phyloP scores from a whole-genome alignment of 2,113 vertebrate genomes.

The Xenopus laevis region DNA sequence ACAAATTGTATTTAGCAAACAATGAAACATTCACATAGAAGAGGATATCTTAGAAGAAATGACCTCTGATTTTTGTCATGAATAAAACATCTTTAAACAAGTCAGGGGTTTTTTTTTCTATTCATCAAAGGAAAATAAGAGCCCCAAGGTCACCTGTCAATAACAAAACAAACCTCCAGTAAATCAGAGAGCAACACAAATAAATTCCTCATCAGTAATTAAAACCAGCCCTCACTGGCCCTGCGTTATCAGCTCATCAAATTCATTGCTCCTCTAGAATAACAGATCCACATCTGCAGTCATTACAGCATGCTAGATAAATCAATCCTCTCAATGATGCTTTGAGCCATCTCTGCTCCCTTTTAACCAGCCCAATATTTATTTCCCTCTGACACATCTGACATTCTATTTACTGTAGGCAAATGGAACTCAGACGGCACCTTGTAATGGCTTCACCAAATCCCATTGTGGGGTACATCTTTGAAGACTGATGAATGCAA shows the following conservation, averaged over 20 bases:
- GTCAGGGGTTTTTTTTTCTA: constrained; percentile 44
- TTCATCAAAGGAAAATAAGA: constrained; percentile 68
- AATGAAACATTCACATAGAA: constrained; percentile 3
- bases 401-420: constrained; percentile 88
- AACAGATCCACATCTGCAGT: constrained; percentile 83
- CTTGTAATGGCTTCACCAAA: constrained; percentile 79
- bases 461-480: constrained; percentile 71
- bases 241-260: constrained; percentile 78
- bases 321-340: constrained; percentile 78
- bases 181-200: constrained; percentile 77
- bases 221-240: constrained; percentile 76
- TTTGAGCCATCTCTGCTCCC: constrained; percentile 74
- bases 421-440: constrained; percentile 77
- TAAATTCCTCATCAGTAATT: constrained; percentile 84
- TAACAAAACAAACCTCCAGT: constrained; percentile 70
- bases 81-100: constrained; percentile 56
- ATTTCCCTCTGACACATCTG: constrained; percentile 78
- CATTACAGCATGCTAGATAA: constrained; percentile 78
- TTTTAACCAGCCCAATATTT: constrained; percentile 79
- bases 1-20: not conserved
- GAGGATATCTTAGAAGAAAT: constrained; percentile 50
- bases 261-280: constrained; percentile 82
- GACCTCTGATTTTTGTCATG: constrained; percentile 55
- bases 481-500: constrained; percentile 71
- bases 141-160: constrained; percentile 77